Conservation (phyloP, 2,113 vertebrate species). For the Cervus canadensis region DNA sequence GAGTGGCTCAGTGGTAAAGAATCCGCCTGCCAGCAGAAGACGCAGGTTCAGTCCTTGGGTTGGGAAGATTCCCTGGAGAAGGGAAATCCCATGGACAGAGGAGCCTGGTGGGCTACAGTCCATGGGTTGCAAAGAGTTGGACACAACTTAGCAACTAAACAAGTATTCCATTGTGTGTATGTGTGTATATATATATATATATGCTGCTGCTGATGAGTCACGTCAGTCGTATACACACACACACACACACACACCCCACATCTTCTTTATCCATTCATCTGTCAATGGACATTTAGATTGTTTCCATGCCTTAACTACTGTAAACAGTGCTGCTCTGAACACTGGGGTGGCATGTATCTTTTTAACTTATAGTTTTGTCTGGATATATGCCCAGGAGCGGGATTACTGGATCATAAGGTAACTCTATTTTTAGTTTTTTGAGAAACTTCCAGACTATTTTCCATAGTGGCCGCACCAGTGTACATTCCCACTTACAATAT, state of each 20-base stretch:
- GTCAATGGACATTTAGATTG: neutral
- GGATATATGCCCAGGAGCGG: neutral
- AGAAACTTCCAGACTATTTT: neutral
- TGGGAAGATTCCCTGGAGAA: neutral
- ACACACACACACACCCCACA: too few species aligned
- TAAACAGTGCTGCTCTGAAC: neutral
- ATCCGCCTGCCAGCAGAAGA: neutral
- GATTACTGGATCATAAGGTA: neutral
- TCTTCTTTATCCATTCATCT: neutral
- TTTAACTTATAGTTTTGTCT: neutral
- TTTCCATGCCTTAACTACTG: neutral
- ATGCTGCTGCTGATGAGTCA: neutral
- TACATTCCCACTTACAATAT: neutral
- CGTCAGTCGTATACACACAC: neutral
- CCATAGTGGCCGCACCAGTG: neutral
- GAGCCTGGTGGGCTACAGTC: neutral
- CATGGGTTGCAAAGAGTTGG: neutral
- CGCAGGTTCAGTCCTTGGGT: neutral
- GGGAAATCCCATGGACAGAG: neutral
- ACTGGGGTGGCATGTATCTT: neutral
- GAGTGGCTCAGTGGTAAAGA: neutral
- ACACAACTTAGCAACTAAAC: neutral
- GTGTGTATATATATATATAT: neutral
- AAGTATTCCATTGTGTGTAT: neutral
- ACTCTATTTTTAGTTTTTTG: neutral